These are phyloP conservation scores for Microplitis deprimator DNA, from an alignment of 2,888 invertebrate genomes.

Conservation along the genomic window DNA sequence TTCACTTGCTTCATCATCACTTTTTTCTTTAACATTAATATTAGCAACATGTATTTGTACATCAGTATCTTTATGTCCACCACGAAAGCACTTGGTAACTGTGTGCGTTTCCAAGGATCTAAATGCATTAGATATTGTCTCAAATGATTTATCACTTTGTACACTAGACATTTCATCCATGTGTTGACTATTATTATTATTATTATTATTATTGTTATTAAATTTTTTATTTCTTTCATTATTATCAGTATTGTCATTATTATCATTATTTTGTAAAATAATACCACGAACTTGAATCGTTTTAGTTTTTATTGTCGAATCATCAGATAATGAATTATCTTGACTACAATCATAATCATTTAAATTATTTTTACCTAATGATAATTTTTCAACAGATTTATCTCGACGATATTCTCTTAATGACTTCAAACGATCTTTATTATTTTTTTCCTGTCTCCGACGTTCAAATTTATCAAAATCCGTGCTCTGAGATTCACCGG, in stretches of 20 bases:
- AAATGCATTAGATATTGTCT: slow-evolving; percentile 20
- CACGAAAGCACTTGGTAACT: slow-evolving; percentile 44
- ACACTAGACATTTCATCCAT: slow-evolving; percentile 7
- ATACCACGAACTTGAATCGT: slow-evolving; percentile 4
- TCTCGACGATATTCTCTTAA: slow-evolving; percentile 21
- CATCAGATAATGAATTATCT: slow-evolving; percentile 5
- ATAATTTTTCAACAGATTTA: slow-evolving; percentile 20
- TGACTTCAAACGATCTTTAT: slow-evolving; percentile 6
- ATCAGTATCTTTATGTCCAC: slow-evolving; percentile 54
- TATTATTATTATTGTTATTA: not conserved
- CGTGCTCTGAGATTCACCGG: slow-evolving; percentile 39
- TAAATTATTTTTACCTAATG: not conserved
- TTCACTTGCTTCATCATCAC: slow-evolving; percentile 53
- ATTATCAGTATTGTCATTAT: slow-evolving; percentile 17
- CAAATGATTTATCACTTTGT: slow-evolving; percentile 28
- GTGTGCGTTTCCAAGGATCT: slow-evolving; percentile 16
- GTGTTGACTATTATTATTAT: slow-evolving; percentile 21
- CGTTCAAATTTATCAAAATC: slow-evolving; percentile 36
- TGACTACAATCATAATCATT: slow-evolving; percentile 23
- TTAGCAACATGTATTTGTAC: slow-evolving; percentile 63
- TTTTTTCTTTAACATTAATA: slow-evolving; percentile 62
- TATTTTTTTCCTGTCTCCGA: slow-evolving; percentile 21
- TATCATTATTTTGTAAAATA: not conserved
- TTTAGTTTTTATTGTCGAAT: slow-evolving; percentile 15
- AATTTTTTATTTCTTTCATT: not conserved